Evolutionary conservation across 1,140 invertebrate genomes (phyloP), one percentile per base, ranked within the genome.

Genomic region (Apocrypta bakeri): DNA sequence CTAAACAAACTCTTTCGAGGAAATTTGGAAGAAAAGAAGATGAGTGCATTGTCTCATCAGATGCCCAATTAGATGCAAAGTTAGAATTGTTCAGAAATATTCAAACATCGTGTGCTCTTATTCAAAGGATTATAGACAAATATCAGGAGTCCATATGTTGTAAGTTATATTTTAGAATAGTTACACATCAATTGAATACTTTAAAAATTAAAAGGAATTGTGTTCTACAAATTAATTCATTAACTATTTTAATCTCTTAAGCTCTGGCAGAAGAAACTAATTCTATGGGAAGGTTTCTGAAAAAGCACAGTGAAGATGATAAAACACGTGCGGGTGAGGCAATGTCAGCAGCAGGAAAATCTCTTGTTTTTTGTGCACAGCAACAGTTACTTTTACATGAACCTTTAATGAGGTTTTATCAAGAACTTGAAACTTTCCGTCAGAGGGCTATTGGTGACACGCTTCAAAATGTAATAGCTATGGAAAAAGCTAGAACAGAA

Each of bases 1-100:
- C 98, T 4, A 99, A 99, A 90, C 98, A 99, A 92, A 96, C 97
- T 71, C 95, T 99, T 33, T 95, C 98, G 77, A 94, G 97, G 86
- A 99, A 98, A 93, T 93, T 99, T 24, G 98, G 98, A 8, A 97
- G 98, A 88, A 99, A 99, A 93, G 98, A 99, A 93, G 99, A 99
- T 91, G 98, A 99, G 84, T 98, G 97, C 93, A 96, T 99, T 86
- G 95, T 98, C 21, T 95, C 98, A 25, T 99, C 98, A 0, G 99
- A 99, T 93, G 96, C 98, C 9, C 97, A 99, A 89, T 93, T 99
- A 4, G 99, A 99, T 93, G 96, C 98, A 3, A 99, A 99, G 93
- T 93, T 99, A 72, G 98, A 99, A 93, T 93, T 99, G 11, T 99
- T 99, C 92, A 96, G 96, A 90, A 98, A 98, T 85, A 98, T 99